Conservation (phyloP, 2,888 invertebrate genomes). For the Leptopilina syphax region DNA sequence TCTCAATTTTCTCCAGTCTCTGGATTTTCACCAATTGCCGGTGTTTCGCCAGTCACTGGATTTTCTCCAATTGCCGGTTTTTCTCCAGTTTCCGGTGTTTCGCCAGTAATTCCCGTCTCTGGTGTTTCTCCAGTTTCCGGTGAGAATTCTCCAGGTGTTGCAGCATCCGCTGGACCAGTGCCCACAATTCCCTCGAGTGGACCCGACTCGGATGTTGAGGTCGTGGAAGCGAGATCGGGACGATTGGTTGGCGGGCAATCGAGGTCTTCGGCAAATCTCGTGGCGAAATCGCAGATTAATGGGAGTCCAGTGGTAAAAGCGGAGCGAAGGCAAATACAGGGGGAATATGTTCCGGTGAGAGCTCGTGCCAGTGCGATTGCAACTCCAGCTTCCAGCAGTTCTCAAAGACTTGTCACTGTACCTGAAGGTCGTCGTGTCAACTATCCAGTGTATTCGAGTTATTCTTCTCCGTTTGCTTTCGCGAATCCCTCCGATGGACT, state of each 20-base stretch:
- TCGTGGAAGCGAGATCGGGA: conserved; percentile 70
- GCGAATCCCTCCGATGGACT: conserved; percentile 66
- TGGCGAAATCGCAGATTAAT: not conserved
- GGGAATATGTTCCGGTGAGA: conserved; percentile 55
- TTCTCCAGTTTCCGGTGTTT: conserved; percentile 6
- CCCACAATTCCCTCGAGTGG: conserved; percentile 63
- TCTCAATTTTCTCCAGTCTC: not conserved
- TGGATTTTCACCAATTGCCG: not conserved
- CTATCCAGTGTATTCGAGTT: conserved; percentile 65
- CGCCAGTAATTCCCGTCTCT: not conserved
- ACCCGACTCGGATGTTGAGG: conserved; percentile 73
- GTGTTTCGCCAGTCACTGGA: not conserved
- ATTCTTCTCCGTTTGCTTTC: conserved; percentile 70
- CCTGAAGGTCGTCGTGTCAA: conserved; percentile 56
- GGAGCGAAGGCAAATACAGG: not conserved
- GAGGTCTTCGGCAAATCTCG: not conserved
- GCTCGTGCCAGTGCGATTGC: conserved; percentile 57
- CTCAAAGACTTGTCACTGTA: conserved; percentile 57
- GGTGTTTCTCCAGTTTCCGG: not conserved
- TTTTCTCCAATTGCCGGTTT: not conserved
- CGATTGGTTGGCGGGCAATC: conserved; percentile 51
- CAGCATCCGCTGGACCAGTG: conserved; percentile 49
- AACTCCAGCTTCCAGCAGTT: conserved; percentile 41
- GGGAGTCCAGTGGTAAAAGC: conserved; percentile 26
- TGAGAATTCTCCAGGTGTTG: not conserved